Evolutionary conservation across 2,113 vertebrate genomes (phyloP), one percentile per base, ranked within the genome.

Genomic region (Labeo rohita): DNA sequence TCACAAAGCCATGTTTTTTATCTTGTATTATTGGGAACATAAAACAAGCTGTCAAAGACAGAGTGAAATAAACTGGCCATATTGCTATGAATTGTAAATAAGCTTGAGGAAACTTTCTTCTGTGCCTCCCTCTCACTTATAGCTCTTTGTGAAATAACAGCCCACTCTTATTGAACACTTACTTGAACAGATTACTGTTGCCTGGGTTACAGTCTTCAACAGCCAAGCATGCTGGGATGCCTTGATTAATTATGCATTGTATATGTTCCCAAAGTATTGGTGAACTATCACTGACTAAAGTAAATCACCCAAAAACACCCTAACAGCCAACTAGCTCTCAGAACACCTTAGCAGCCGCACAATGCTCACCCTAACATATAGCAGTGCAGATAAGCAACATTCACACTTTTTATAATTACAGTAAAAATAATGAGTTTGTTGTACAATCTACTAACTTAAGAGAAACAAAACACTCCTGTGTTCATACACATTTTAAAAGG

Each of bases 1-100:
- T 74, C 68, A 65, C 54, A 74, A 68, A 74, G 16, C n/a, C 54
- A 61, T 72, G 18, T 83, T 56, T 56, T 28, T 66, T 16, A 49
- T 66, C n/a, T 65, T 66, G 15, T 34, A 80, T 81, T 72, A 81
- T 66, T 70, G 49, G 5, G 39, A 76, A 63, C 61, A 68, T 85
- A 50, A 85, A 88, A 85, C 16, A 3, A 80, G 61, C 59, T 74
- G 76, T 84, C 84, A 82, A 70, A 83, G 23, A 59, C 13, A 13
- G 36, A 74, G 18, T 59, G 83, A 81, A 52, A 66, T 70, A 49
- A 82, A 83, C 45, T 18, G 8, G 52, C 45, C 61, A 77, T 34
- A 47, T 63, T 52, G 23, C 80, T 52, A 21, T 65, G 68, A 11
- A 59, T 73, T 75, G 18, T 86, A 82, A 74, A 86, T 81, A 83